These are phyloP conservation scores for Cheilosia scutellata DNA, from an alignment of 2,888 invertebrate genomes.

Conservation along the genomic window DNA sequence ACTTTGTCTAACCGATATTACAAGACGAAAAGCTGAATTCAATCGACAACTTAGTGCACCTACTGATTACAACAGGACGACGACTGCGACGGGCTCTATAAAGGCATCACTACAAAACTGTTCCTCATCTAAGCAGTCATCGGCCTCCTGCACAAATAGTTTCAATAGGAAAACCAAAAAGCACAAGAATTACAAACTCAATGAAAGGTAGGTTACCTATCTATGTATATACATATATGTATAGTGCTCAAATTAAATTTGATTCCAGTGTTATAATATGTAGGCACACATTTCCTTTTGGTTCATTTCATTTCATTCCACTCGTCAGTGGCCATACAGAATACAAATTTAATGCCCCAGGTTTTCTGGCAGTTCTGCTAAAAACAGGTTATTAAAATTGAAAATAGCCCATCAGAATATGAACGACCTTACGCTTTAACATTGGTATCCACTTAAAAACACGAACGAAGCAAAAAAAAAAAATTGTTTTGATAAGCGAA, in stretches of 20 bases:
- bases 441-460: conserved; percentile 37
- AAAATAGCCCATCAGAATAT: conserved; percentile 62
- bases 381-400: conserved; percentile 66
- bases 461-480: conserved; percentile 14
- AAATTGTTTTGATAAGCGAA: conserved; percentile 13
- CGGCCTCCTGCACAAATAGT: conserved; percentile 83
- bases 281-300: background rate
- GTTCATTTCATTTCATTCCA: background rate
- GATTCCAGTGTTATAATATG: background rate
- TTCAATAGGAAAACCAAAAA: conserved; percentile 83
- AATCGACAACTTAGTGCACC: conserved; percentile 84
- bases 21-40: conserved; percentile 83
- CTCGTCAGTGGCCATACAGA: background rate
- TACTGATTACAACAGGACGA: conserved; percentile 80
- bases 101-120: conserved; percentile 80
- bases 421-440: conserved; percentile 59
- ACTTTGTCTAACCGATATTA: conserved; percentile 82
- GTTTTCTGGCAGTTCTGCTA: conserved; percentile 52
- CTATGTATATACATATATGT: background rate
- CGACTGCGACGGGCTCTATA: conserved; percentile 77
- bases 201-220: conserved; percentile 81
- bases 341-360: conserved; percentile 8
- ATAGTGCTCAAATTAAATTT: background rate
- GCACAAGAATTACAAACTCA: conserved; percentile 83
- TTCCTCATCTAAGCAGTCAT: conserved; percentile 82